phyloP scores from a whole-genome alignment of 2,113 vertebrate species.

The Brachyhypopomus gauderio region DNA sequence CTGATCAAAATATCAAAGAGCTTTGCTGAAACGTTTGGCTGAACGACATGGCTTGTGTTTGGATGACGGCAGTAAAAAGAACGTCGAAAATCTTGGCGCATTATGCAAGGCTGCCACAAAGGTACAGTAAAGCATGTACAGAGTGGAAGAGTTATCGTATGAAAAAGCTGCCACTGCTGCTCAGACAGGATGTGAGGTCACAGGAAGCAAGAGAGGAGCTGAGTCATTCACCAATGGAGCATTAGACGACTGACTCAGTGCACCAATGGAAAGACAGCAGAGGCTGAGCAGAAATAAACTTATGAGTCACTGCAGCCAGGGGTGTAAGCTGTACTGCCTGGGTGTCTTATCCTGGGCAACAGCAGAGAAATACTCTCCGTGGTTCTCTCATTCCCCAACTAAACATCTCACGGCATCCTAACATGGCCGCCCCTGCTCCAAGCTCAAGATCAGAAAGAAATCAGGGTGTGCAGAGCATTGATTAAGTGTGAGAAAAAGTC shows the following conservation, averaged over 20 bases:
- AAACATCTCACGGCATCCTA: background rate
- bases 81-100: background rate
- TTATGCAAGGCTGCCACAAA: background rate
- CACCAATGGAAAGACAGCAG: conserved; percentile 18
- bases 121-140: too few species aligned
- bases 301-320: conserved; percentile 35
- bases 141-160: background rate
- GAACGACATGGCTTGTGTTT: background rate
- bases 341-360: background rate
- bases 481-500: conserved; percentile 35
- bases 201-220: conserved; percentile 25
- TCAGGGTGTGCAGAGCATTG: background rate
- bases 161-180: conserved; percentile 26
- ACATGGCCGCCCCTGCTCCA: background rate
- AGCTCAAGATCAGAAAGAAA: conserved; percentile 43
- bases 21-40: background rate
- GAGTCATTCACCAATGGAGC: conserved; percentile 38
- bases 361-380: background rate
- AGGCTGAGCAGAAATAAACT: conserved; percentile 9
- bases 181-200: conserved; percentile 48
- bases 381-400: background rate
- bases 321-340: background rate
- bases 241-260: background rate
- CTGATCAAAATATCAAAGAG: conserved; percentile 16
- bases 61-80: conserved; percentile 6